Evolutionary conservation across 2,888 invertebrate genomes (phyloP), one percentile per base, ranked within the genome.

Genomic region (Pimpla rufipes): DNA sequence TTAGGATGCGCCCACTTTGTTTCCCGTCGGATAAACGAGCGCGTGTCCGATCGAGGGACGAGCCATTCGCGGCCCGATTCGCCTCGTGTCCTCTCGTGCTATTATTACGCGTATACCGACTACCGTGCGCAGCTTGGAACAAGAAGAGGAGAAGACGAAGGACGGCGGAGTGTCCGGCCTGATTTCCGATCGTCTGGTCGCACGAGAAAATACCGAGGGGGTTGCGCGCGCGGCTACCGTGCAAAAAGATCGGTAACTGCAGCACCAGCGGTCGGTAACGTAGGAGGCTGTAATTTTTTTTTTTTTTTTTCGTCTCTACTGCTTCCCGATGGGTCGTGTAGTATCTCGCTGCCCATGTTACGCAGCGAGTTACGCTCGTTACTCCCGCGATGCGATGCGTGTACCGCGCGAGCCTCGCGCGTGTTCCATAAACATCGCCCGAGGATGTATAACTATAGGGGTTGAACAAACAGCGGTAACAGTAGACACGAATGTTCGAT

Each of bases 1-100:
- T 90, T 90, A 89, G 87, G 90, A 90, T 89, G 90, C 88, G 89
- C 87, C 88, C 87, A 88, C 88, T 89, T 88, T 89, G 88, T 89
- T 88, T 87, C 85, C 62, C 59, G 55, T 75, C 71, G 57, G 70
- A 75, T 57, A 73, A 77, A 71, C 79, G 80, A 77, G 77, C 80
- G 67, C 74, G 78, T 71, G 81, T 83, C 79, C 84, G 55, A 70
- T 45, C 64, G 50, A 79, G 18, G 62, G 62, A 59, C 47, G 74
- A 62, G 59, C 42, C 23, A 66, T 66, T 45, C 21, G 66, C 66
- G 21, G n/a, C 2, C 1, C 66, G 37, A 74, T 74, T 74, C 74
- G 50, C 74, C 74, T 13, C 74, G 47, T 74, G n/a, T n/a, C n/a
- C n/a, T 5, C 50, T 18, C 29, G 62, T 74, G 37, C 74, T 40